Evolutionary conservation across 2,888 invertebrate genomes (phyloP), one percentile per base, ranked within the genome.

Genomic region (Rhamnusium bicolor): DNA sequence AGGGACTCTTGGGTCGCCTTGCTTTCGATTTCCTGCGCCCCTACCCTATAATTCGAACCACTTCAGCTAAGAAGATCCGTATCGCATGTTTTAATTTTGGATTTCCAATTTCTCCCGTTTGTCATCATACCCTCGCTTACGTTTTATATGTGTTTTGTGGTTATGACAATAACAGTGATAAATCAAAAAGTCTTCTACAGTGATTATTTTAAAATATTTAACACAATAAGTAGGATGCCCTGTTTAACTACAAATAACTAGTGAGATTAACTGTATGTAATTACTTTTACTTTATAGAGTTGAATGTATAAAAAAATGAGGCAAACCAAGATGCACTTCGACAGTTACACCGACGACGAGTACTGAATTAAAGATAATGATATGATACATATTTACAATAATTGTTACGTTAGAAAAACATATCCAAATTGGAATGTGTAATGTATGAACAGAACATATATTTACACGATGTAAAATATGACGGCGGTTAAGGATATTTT

Each of bases 1-100:
- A 74, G 81, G 82, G 82, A 80, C 79, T 72, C 77, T 69, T 75
- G 73, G 74, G 73, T 72, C 69, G 63, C 71, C 18, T 56, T 29
- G 24, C 46, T 68, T 70, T 72, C 71, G 70, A 71, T 68, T 27
- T 56, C 54, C 49, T 46, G 63, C 56, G 56, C 56, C 56, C 58
- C 21, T 16, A 24, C 51, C 40, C 40, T 46, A 32, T 29, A 56
- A 16, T 14, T 53, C 53, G 40, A 66, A 21, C 19, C 27, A 54
- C 56, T 67, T 21, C 56, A 18, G 46, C 67, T 72, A 67, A 70
- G 70, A 53, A 71, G 73, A 76, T 71, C n/a, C 77, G 73, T 72
- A 79, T 76, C 77, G 76, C 76, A 80, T 80, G 80, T 80, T 79
- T 81, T 81, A 81, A 82, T 77, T 82, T 74, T 72, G 73, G 72